These are phyloP conservation scores for Microchrysa polita DNA, from an alignment of 2,888 invertebrate species.

Conservation along the genomic window DNA sequence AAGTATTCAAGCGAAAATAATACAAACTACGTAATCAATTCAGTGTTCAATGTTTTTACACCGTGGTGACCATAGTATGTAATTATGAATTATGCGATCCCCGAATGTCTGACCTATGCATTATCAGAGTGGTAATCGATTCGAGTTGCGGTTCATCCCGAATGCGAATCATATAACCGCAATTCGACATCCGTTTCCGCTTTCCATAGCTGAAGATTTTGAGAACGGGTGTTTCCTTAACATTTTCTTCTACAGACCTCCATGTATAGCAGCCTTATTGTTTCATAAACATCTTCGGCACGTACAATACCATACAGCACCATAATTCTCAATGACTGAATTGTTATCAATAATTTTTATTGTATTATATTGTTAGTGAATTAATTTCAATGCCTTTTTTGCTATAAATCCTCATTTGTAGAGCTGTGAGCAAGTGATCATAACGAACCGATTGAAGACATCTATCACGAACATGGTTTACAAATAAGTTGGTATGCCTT, in stretches of 20 bases:
- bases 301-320: conserved; percentile 37
- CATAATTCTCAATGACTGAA: conserved; percentile 18
- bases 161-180: not conserved
- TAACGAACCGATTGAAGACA: conserved; percentile 29
- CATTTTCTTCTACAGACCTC: conserved; percentile 1
- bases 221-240: conserved; percentile 17
- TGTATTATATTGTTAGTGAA: not conserved
- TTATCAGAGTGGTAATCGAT: no score
- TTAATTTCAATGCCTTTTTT: conserved; percentile 21
- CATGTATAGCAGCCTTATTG: not conserved
- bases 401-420: conserved; percentile 25
- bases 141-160: no score
- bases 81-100: no score
- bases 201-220: no score
- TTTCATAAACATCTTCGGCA: conserved; percentile 27
- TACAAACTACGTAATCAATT: no score
- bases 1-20: no score
- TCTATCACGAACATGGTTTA: conserved; percentile 37
- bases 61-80: no score
- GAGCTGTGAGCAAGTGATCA: conserved; percentile 28
- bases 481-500: not conserved
- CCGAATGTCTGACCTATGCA: no score
- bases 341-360: not conserved
- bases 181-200: not conserved
- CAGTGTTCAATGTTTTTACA: no score